Conservation (phyloP, 2,113 vertebrate genomes). For the Forbesichthys agassizii region DNA sequence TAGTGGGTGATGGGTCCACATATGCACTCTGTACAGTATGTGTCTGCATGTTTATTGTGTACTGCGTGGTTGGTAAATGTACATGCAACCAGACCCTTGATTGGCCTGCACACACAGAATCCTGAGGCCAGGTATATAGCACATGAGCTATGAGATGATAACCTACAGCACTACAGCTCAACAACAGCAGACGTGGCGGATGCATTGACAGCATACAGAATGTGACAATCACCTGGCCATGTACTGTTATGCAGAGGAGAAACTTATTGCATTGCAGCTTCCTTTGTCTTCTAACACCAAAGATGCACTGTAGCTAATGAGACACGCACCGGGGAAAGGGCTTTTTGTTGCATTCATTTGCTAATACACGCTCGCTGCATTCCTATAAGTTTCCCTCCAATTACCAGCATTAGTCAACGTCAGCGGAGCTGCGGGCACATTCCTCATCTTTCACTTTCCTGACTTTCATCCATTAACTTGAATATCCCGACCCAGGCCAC, state of each 20-base stretch:
- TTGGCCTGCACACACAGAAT: conserved; percentile 72
- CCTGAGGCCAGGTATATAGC: conserved; percentile 56
- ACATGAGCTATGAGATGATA: conserved; percentile 55
- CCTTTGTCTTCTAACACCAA: conserved; percentile 41
- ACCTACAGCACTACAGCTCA: not conserved
- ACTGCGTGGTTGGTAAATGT: conserved; percentile 22
- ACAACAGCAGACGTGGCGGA: conserved; percentile 41
- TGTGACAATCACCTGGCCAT: not conserved
- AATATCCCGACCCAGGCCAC: conserved; percentile 56
- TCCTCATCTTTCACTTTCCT: conserved; percentile 71
- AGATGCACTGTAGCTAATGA: conserved; percentile 60
- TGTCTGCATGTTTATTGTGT: conserved; percentile 30
- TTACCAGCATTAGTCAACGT: conserved; percentile 78
- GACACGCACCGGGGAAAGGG: conserved; percentile 30
- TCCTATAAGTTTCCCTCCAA: conserved; percentile 70
- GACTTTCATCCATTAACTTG: conserved; percentile 71
- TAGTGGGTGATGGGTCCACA: not conserved
- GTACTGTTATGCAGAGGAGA: conserved; percentile 25
- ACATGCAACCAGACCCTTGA: conserved; percentile 48
- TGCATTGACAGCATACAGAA: conserved; percentile 31
- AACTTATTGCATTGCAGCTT: conserved; percentile 61
- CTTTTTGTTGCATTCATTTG: conserved; percentile 54
- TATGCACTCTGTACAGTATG: conserved; percentile 6
- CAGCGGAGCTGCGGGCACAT: conserved; percentile 59
- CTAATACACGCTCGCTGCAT: conserved; percentile 64